A percentile compares a stretch with the other conserved stretches of the same genome.
phyloP scores from a whole-genome alignment of 2,888 invertebrate species.

The Meiosimyza decipiens region DNA sequence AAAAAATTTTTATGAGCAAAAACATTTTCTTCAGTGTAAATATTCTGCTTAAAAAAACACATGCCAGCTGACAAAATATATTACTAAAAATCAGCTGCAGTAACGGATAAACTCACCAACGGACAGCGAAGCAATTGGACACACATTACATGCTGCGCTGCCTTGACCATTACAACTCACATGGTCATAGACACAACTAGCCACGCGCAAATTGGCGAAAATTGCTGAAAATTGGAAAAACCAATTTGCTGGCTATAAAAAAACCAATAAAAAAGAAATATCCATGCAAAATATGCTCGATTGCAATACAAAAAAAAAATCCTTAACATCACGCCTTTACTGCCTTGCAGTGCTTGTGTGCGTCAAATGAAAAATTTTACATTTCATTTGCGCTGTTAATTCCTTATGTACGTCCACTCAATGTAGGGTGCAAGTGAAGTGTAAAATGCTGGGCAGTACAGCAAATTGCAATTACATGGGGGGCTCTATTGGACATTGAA shows the following conservation, averaged over 20 bases:
- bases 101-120: not conserved
- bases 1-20: too few species aligned
- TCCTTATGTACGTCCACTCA: not conserved
- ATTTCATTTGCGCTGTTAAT: constrained; percentile 14
- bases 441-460: not conserved
- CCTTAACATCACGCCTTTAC: not conserved
- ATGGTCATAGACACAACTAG: constrained; percentile 25
- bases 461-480: not conserved
- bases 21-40: too few species aligned
- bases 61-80: too few species aligned
- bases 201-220: constrained; percentile 53
- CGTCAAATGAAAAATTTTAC: constrained; percentile 11
- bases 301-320: too few species aligned
- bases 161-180: not conserved
- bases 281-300: constrained; percentile 9
- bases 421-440: not conserved
- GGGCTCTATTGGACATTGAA: not conserved
- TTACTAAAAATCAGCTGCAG: not conserved
- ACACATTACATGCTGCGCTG: constrained; percentile 10
- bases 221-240: constrained; percentile 62
- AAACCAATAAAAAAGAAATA: not conserved
- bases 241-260: constrained; percentile 49
- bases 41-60: too few species aligned
- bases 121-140: not conserved
- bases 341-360: not conserved